A percentile compares a stretch with the other conserved stretches of the same genome.
Conservation (phyloP, 2,888 invertebrate species). For the Germaria angustata region DNA sequence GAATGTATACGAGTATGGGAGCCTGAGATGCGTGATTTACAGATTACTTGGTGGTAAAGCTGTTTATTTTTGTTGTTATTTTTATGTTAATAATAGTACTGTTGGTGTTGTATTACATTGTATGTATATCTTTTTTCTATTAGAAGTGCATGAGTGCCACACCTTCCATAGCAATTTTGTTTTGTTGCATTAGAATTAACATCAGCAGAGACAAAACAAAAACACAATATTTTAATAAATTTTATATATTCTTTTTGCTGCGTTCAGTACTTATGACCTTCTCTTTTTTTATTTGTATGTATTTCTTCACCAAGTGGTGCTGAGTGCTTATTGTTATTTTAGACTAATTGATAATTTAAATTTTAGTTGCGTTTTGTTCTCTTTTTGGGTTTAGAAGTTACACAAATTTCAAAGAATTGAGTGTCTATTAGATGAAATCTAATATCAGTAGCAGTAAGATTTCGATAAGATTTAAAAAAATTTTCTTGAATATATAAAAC, state of each 20-base stretch:
- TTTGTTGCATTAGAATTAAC: conserved; percentile 6
- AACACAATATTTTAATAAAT: conserved; percentile 34
- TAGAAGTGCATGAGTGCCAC: conserved; percentile 55
- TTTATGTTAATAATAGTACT: conserved; percentile 11
- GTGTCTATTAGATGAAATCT: too few relatives aligned
- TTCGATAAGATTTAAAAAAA: too few relatives aligned
- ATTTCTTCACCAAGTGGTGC: background rate
- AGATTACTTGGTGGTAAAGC: background rate
- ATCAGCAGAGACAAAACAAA: background rate
- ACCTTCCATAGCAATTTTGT: conserved; percentile 40
- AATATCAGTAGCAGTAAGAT: too few relatives aligned
- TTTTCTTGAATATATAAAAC: too few relatives aligned
- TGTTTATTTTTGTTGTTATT: background rate
- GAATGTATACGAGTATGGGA: background rate
- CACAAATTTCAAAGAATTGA: too few relatives aligned
- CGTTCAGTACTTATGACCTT: conserved; percentile 36
- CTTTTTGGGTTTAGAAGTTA: conserved; percentile 28
- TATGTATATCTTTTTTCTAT: conserved; percentile 13
- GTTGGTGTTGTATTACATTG: conserved; percentile 42
- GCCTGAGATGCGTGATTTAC: background rate
- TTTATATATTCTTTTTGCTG: conserved; percentile 52
- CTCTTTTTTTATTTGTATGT: conserved; percentile 4
- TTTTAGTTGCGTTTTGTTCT: conserved; percentile 28
- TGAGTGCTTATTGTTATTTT: background rate
- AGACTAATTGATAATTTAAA: conserved; percentile 12